phyloP scores from a whole-genome alignment of 2,888 invertebrate species.

The Neocrepidodera transversa region DNA sequence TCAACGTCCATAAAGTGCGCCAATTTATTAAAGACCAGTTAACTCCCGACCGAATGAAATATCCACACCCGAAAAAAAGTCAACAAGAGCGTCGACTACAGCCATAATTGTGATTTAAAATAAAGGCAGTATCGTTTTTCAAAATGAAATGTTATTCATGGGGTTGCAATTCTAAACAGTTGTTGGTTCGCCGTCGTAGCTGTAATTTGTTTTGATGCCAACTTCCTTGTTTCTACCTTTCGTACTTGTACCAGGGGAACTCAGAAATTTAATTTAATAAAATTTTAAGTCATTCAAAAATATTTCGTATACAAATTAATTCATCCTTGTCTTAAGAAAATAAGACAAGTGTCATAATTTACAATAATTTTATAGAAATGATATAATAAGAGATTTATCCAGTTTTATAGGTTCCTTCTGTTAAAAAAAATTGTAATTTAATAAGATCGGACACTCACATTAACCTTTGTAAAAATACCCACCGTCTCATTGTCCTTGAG shows the following conservation, averaged over 20 bases:
- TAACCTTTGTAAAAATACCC: too few relatives aligned
- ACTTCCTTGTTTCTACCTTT: slow-evolving; percentile 30
- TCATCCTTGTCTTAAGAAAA: too few relatives aligned
- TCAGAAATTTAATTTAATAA: background rate
- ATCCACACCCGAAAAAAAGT: slow-evolving; percentile 16
- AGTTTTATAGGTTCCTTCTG: too few relatives aligned
- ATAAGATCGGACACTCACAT: too few relatives aligned
- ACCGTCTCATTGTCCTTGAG: too few relatives aligned
- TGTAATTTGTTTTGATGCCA: slow-evolving; percentile 35
- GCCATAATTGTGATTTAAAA: slow-evolving; percentile 27
- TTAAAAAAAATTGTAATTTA: too few relatives aligned
- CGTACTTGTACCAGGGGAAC: slow-evolving; percentile 24
- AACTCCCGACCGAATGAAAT: slow-evolving; percentile 17
- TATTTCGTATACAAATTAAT: too few relatives aligned
- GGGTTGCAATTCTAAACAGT: slow-evolving; percentile 26
- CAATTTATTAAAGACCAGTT: slow-evolving; percentile 19
- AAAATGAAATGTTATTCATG: slow-evolving; percentile 33
- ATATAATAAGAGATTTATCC: too few relatives aligned
- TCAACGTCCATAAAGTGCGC: slow-evolving; percentile 9
- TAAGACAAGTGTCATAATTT: too few relatives aligned
- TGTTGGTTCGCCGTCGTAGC: slow-evolving; percentile 30
- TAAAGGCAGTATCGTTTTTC: slow-evolving; percentile 28
- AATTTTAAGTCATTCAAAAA: too few relatives aligned
- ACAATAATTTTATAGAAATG: too few relatives aligned
- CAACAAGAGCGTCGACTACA: slow-evolving; percentile 19